A percentile compares a stretch with the other conserved stretches of the same genome.
phyloP scores from a whole-genome alignment of 2,888 invertebrate species.

The Scaptomyza cyrtandrae region DNA sequence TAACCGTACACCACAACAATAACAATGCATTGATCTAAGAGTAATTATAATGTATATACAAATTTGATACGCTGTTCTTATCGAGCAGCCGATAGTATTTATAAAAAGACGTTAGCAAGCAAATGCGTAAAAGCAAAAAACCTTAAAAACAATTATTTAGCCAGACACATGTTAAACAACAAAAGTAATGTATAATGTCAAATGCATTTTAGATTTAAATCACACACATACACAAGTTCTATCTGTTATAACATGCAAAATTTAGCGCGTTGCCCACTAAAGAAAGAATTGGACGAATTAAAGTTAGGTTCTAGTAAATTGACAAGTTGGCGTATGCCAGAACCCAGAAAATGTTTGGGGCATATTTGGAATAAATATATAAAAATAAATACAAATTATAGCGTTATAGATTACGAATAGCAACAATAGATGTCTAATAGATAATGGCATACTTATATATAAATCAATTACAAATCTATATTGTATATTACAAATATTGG shows the following conservation, averaged over 20 bases:
- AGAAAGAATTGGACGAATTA: conserved; percentile 37
- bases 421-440: conserved; percentile 72
- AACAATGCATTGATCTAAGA: conserved; percentile 50
- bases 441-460: conserved; percentile 61
- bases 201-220: conserved; percentile 35
- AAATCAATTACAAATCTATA: conserved; percentile 48
- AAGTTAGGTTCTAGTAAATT: conserved; percentile 59
- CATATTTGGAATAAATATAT: conserved; percentile 39
- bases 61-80: conserved; percentile 59
- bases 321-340: conserved; percentile 43
- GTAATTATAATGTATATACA: conserved; percentile 59
- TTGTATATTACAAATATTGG: conserved; percentile 71
- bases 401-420: conserved; percentile 48
- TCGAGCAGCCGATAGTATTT: conserved; percentile 56
- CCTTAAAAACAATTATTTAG: conserved; percentile 60
- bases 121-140: conserved; percentile 54
- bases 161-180: conserved; percentile 73
- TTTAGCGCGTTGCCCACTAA: conserved; percentile 57
- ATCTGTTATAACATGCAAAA: conserved; percentile 59
- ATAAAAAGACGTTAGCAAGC: conserved; percentile 67
- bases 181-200: conserved; percentile 44
- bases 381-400: conserved; percentile 53
- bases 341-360: conserved; percentile 30
- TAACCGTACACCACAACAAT: conserved; percentile 21
- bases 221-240: conserved; percentile 37